Evolutionary conservation across 2,797 vertebrate genomes (phyloP).

Genomic region (Erithacus rubecula): DNA sequence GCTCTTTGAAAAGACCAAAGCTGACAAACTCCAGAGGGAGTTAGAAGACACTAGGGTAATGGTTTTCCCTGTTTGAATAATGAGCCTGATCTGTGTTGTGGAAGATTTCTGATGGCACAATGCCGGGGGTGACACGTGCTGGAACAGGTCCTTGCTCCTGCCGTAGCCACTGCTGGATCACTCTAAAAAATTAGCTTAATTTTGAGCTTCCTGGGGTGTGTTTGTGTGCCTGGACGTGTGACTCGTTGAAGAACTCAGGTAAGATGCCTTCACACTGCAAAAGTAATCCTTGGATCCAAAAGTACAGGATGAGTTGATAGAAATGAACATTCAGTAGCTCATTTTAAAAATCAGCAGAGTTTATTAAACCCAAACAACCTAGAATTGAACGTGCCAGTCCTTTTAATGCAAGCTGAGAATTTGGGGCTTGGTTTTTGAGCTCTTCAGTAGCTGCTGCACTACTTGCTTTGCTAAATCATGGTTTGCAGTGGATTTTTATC

Average conservation of each 20-base stretch:
- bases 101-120: slow-evolving; percentile 45
- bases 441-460: background rate
- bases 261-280: slow-evolving; percentile 18
- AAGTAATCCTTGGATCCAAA: background rate
- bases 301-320: background rate
- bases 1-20: slow-evolving; percentile 99
- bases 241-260: slow-evolving; percentile 25
- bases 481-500: background rate
- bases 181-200: background rate
- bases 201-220: background rate
- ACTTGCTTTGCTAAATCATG: background rate
- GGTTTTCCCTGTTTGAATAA: slow-evolving; percentile 85
- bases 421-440: background rate
- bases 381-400: background rate
- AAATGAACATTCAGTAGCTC: background rate
- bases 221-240: background rate
- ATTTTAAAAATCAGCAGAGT: background rate
- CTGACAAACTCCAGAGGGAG: slow-evolving; percentile 99
- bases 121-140: background rate
- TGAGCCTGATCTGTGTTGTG: slow-evolving; percentile 60
- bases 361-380: background rate
- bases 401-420: background rate
- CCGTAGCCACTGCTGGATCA: background rate
- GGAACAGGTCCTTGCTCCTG: slow-evolving; percentile 2
- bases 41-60: slow-evolving; percentile 99